These are phyloP conservation scores for Emberiza fucata DNA, from an alignment of 2,113 vertebrate species.

Conservation along the genomic window DNA sequence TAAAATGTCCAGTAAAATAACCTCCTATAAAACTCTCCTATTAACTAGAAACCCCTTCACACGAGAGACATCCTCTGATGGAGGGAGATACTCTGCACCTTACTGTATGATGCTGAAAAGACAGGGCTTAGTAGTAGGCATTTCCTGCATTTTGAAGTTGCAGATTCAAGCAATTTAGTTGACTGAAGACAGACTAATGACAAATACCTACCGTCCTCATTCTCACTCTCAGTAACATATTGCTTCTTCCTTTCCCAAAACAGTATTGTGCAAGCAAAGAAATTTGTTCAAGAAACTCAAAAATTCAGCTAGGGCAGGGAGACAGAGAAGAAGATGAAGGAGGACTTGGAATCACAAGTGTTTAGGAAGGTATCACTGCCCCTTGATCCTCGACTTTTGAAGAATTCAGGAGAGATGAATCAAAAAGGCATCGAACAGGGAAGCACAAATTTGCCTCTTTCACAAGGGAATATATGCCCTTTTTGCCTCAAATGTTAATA, in stretches of 20 bases:
- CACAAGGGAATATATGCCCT: background rate
- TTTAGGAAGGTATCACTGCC: background rate
- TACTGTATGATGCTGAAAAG: background rate
- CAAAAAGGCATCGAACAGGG: background rate
- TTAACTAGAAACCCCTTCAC: background rate
- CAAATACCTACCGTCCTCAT: background rate
- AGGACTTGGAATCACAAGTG: background rate
- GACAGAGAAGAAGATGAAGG: background rate
- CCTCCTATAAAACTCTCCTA: background rate
- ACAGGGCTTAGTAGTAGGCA: background rate
- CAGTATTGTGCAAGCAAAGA: background rate
- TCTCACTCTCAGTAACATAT: background rate
- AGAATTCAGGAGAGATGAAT: background rate
- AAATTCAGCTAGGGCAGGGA: background rate
- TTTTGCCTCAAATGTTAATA: background rate
- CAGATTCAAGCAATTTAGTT: background rate
- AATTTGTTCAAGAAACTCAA: background rate
- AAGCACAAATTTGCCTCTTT: background rate
- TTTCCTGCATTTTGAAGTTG: background rate
- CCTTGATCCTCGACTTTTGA: background rate
- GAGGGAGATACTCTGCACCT: background rate
- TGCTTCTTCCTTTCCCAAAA: background rate
- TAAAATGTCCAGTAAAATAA: background rate
- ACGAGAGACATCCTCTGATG: background rate
- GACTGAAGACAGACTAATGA: background rate